Evolutionary conservation across 2,888 invertebrate species (phyloP).

Genomic region (Polylopha cassiicola): DNA sequence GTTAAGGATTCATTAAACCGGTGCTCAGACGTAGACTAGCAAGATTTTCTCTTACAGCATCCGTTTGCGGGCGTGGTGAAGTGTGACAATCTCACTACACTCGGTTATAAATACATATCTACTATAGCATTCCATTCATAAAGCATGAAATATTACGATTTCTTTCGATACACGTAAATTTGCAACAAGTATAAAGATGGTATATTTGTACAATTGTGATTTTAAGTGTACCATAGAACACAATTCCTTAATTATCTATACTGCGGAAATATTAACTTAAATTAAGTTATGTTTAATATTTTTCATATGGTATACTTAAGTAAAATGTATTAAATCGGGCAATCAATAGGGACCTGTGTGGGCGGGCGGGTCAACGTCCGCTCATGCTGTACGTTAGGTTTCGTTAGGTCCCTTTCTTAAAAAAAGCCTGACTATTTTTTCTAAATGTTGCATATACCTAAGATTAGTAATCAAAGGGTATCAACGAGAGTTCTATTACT

Average conservation of each 20-base stretch:
- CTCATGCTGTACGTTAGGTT: constrained; percentile 30
- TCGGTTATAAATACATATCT: constrained; percentile 6
- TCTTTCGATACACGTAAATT: constrained; percentile 1
- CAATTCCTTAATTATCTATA: too few species aligned
- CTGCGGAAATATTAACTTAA: too few species aligned
- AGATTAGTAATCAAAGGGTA: too few species aligned
- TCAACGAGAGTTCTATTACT: too few species aligned
- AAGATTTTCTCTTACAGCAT: constrained; percentile 52
- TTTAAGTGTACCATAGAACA: too few species aligned
- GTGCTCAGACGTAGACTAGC: constrained; percentile 34
- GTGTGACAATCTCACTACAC: constrained; percentile 16
- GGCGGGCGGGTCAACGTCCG: constrained; percentile 44
- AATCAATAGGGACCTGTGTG: constrained; percentile 40
- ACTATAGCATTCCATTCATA: background rate
- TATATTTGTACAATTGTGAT: constrained; percentile 1
- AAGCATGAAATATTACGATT: constrained; percentile 4
- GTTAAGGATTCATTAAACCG: constrained; percentile 27
- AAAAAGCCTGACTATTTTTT: too few species aligned
- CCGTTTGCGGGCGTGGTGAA: constrained; percentile 33
- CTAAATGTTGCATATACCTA: too few species aligned
- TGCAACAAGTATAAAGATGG: background rate
- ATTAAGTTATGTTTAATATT: too few species aligned
- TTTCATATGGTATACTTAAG: constrained; percentile 1
- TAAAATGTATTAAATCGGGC: constrained; percentile 22
- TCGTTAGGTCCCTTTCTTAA: constrained; percentile 10